These are phyloP conservation scores for Xenopus petersii DNA, from an alignment of 2,797 vertebrate species.

Conservation along the genomic window DNA sequence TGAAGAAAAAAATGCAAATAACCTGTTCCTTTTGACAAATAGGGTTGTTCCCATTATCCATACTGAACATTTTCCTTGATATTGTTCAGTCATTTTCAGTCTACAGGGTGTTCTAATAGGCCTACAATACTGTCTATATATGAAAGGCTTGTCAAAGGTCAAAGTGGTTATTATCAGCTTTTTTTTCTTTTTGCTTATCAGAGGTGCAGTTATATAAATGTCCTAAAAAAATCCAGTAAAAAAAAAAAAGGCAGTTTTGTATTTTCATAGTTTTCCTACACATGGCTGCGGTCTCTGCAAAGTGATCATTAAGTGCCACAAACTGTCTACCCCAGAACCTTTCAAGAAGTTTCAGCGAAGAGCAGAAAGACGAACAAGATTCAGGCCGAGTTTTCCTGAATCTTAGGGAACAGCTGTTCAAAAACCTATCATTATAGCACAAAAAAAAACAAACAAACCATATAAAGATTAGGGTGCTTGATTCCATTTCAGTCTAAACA, in stretches of 20 bases:
- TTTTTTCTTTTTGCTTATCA: background rate
- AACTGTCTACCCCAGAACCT: background rate
- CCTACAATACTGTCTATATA: background rate
- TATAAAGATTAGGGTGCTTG: background rate
- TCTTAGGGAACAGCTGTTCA: background rate
- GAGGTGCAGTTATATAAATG: background rate
- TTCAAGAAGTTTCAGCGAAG: background rate
- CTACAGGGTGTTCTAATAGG: background rate
- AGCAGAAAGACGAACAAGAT: background rate
- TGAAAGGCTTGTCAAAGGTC: background rate
- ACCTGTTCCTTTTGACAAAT: background rate
- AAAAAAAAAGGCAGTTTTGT: background rate
- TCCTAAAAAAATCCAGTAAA: background rate
- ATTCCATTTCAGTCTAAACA: background rate
- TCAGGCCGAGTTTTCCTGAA: background rate
- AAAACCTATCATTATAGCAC: background rate
- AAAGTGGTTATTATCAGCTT: background rate
- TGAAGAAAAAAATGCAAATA: background rate
- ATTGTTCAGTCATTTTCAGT: background rate
- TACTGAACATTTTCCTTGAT: background rate
- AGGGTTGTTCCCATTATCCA: background rate
- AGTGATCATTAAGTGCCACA: background rate
- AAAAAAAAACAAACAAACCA: background rate
- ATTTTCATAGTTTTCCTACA: background rate
- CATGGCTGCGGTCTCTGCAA: background rate